Evolutionary conservation across 2,797 vertebrate species (phyloP).

Genomic region (Eulemur albifrons): DNA sequence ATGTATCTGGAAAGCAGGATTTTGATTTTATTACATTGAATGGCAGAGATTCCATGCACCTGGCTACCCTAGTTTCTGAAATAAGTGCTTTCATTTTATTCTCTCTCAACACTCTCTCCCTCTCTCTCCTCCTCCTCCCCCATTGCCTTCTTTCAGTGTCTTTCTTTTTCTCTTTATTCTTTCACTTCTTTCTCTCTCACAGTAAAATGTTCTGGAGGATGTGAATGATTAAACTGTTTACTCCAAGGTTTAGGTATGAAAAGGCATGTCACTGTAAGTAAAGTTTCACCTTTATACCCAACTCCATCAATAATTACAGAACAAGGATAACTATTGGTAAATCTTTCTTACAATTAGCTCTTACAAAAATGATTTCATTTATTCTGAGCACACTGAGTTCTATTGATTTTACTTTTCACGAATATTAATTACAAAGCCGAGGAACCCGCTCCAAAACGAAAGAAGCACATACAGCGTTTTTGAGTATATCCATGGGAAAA

Average conservation of each 20-base stretch:
- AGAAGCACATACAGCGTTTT: neutral
- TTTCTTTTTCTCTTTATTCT: neutral
- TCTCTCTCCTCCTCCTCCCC: neutral
- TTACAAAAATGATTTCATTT: slow-evolving; percentile 39
- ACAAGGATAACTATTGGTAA: slow-evolving; percentile 28
- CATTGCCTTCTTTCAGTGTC: neutral
- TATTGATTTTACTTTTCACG: neutral
- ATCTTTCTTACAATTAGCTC: slow-evolving; percentile 50
- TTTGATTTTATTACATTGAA: neutral
- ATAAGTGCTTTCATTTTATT: neutral
- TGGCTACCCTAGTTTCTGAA: slow-evolving; percentile 10
- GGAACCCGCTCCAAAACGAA: neutral
- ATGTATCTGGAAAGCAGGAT: neutral
- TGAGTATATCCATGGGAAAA: neutral
- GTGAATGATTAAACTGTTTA: slow-evolving; percentile 79
- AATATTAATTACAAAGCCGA: slow-evolving; percentile 51
- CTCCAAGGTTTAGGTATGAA: slow-evolving; percentile 62
- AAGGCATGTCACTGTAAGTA: slow-evolving; percentile 50
- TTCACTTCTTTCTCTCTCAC: neutral
- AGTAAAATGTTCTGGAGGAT: slow-evolving; percentile 48
- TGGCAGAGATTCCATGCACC: neutral
- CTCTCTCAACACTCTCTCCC: neutral
- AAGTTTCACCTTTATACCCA: slow-evolving; percentile 76
- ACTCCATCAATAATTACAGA: slow-evolving; percentile 76
- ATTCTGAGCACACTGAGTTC: neutral